Evolutionary conservation across 2,888 invertebrate genomes (phyloP).

Genomic region (Hyles lineata): DNA sequence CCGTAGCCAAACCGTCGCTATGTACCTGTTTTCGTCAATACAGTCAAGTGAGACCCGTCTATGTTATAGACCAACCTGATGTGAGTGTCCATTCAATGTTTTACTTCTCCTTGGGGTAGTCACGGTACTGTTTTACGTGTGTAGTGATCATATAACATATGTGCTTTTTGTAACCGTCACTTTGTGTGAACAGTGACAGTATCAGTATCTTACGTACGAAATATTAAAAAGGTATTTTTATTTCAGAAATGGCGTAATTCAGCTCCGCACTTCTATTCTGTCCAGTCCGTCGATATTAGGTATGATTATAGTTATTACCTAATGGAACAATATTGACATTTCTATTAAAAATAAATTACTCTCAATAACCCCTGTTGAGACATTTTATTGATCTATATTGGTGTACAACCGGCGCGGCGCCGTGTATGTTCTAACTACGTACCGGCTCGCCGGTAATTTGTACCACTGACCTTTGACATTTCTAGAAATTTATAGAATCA

Average conservation of each 20-base stretch:
- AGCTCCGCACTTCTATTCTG: conserved; percentile 77
- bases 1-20: conserved; percentile 53
- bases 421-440: conserved; percentile 42
- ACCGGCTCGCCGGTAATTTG: conserved; percentile 42
- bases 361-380: conserved; percentile 66
- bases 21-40: conserved; percentile 67
- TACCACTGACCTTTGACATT: conserved; percentile 70
- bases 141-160: not conserved
- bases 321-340: conserved; percentile 50
- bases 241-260: conserved; percentile 83
- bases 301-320: conserved; percentile 48
- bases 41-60: conserved; percentile 80
- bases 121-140: not conserved
- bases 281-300: conserved; percentile 78
- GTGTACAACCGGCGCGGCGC: conserved; percentile 66
- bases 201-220: not conserved
- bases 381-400: conserved; percentile 76
- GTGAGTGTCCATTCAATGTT: conserved; percentile 69
- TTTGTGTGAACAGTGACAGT: not conserved
- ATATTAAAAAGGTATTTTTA: conserved; percentile 33
- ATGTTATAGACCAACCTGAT: conserved; percentile 70
- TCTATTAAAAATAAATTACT: conserved; percentile 69
- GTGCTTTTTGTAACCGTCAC: not conserved
- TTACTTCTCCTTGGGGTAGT: conserved; percentile 32
- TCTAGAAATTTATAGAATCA: conserved; percentile 32